Evolutionary conservation across 2,888 invertebrate genomes (phyloP).

Genomic region (Corythucha ciliata): DNA sequence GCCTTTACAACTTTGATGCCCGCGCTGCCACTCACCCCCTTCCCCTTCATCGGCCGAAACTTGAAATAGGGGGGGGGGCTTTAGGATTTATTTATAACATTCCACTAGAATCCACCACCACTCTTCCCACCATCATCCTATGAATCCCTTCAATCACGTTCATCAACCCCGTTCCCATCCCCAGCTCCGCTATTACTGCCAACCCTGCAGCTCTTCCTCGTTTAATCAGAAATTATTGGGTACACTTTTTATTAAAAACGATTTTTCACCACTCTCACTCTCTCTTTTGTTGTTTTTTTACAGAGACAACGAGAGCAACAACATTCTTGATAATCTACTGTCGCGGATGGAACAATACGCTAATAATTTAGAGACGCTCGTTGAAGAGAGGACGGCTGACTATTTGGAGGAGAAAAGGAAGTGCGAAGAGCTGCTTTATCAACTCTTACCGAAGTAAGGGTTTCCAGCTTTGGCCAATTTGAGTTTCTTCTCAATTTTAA

Average conservation of each 20-base stretch:
- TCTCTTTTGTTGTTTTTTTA: constrained; percentile 25
- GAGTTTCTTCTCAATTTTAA: too few species aligned
- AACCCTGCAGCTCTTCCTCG: neutral
- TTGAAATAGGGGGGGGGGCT: too few species aligned
- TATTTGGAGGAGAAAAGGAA: constrained; percentile 97
- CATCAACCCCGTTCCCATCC: too few species aligned
- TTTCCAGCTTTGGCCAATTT: too few species aligned
- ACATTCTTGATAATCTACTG: constrained; percentile 87
- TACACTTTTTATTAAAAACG: neutral
- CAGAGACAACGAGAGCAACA: constrained; percentile 84
- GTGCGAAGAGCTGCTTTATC: constrained; percentile 93
- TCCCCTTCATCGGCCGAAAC: too few species aligned
- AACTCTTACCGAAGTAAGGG: constrained; percentile 83
- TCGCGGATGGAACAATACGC: constrained; percentile 99
- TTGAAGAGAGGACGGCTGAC: constrained; percentile 92
- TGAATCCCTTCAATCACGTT: too few species aligned
- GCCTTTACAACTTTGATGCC: too few species aligned
- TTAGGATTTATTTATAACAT: too few species aligned
- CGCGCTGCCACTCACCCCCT: too few species aligned
- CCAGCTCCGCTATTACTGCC: neutral
- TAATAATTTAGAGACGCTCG: constrained; percentile 91
- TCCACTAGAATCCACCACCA: too few species aligned
- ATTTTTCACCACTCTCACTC: constrained; percentile 1
- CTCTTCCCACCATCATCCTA: too few species aligned
- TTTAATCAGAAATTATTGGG: neutral